Evolutionary conservation across 30 jellyfish, hydroid and myxozoan species (phyloP).

Genomic region (Aurelia aurita complex sp. Pacific): DNA sequence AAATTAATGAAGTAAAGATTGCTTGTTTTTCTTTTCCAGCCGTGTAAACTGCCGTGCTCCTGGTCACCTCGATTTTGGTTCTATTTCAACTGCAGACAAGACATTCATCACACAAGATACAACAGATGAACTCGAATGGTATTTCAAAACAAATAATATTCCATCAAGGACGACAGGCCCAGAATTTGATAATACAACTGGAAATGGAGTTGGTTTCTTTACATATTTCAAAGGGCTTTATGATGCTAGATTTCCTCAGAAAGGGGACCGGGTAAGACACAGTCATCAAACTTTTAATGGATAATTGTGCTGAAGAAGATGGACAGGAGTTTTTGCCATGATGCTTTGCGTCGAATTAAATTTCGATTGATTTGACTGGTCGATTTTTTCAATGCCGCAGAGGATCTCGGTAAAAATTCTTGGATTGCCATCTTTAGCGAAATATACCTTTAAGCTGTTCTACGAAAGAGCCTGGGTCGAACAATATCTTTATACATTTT

Average conservation of each 20-base stretch:
- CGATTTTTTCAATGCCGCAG: too few relatives aligned
- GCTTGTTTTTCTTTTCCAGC: too few relatives aligned
- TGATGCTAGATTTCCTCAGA: not conserved
- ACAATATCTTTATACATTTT: too few relatives aligned
- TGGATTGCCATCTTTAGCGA: too few relatives aligned
- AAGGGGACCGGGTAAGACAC: constrained; percentile 52
- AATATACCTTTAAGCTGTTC: too few relatives aligned
- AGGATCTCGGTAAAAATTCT: too few relatives aligned
- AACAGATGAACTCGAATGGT: constrained; percentile 50
- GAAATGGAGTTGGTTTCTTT: constrained; percentile 24
- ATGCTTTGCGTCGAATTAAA: too few relatives aligned
- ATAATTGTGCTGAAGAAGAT: too few relatives aligned
- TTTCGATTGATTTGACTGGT: too few relatives aligned
- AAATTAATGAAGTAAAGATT: too few relatives aligned
- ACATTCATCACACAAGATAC: constrained; percentile 29
- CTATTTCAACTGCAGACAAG: not conserved
- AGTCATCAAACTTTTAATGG: not conserved
- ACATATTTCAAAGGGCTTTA: constrained; percentile 30
- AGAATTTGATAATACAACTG: constrained; percentile 43
- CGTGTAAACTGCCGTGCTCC: constrained; percentile 18
- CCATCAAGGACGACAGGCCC: constrained; percentile 33
- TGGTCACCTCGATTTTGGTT: constrained; percentile 46
- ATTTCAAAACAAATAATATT: not conserved
- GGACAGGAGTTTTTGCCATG: too few relatives aligned
- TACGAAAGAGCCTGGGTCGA: too few relatives aligned